Percentiles rank a stretch among this genome's conserved stretches.
Conservation (phyloP, 2,113 vertebrate genomes). For the Odontophorus gujanensis region DNA sequence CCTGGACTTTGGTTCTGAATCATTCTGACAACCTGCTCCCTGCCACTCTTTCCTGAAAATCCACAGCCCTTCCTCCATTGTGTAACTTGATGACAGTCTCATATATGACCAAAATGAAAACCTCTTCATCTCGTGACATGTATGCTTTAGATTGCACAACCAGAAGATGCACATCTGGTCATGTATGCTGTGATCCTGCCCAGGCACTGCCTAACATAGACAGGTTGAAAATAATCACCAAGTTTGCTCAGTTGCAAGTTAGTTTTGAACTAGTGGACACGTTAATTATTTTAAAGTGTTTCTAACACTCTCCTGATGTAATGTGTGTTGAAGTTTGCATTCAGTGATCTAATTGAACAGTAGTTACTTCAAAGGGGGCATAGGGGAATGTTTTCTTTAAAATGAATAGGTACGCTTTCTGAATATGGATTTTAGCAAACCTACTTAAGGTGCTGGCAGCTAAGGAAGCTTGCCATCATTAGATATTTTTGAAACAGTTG, state of each 20-base stretch:
- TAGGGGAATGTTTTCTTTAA: background rate
- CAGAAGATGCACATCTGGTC: background rate
- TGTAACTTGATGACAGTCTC: background rate
- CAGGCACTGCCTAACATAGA: background rate
- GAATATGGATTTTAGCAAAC: background rate
- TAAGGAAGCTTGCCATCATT: background rate
- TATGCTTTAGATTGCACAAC: background rate
- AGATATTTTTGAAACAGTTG: background rate
- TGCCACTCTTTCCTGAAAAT: conserved; percentile 21
- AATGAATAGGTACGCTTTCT: background rate
- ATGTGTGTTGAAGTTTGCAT: background rate
- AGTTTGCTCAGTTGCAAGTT: background rate
- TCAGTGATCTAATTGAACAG: background rate
- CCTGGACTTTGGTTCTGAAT: background rate
- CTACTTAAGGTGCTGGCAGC: background rate
- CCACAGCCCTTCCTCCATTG: background rate
- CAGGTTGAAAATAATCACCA: background rate
- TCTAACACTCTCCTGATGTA: background rate
- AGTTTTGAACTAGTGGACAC: background rate
- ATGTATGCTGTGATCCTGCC: background rate
- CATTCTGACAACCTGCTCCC: background rate
- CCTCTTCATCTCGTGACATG: background rate
- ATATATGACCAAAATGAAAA: background rate
- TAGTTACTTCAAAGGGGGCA: background rate
- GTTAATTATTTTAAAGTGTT: background rate